These are phyloP conservation scores for Loripinus fragilis DNA, from an alignment of 2,888 invertebrate species.

Conservation along the genomic window DNA sequence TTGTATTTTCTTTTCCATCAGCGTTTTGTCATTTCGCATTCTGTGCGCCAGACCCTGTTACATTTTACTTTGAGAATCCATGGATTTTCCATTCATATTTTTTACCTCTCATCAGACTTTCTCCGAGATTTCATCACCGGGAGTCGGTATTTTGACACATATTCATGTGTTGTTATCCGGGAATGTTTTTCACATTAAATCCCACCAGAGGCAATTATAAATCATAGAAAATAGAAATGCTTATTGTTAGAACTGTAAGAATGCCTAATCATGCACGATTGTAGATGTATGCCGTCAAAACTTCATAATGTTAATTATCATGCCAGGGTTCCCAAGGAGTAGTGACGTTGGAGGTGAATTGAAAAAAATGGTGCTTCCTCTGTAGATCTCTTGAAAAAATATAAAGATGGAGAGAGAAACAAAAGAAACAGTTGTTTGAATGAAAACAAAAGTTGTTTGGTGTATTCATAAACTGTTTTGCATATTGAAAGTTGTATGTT, in stretches of 20 bases:
- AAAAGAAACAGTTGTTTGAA: too few relatives aligned
- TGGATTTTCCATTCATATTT: conserved; percentile 12
- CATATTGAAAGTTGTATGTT: too few relatives aligned
- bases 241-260: conserved; percentile 51
- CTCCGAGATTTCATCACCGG: conserved; percentile 24
- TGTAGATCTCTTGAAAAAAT: not conserved
- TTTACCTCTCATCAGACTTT: conserved; percentile 33
- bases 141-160: conserved; percentile 35
- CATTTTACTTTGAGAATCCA: not conserved
- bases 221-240: conserved; percentile 43
- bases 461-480: too few relatives aligned
- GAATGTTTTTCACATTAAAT: conserved; percentile 46
- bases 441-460: too few relatives aligned
- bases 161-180: conserved; percentile 38
- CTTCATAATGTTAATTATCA: conserved; percentile 13
- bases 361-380: conserved; percentile 3
- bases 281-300: conserved; percentile 13
- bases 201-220: conserved; percentile 56
- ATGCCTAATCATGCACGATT: conserved; percentile 48
- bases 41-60: not conserved
- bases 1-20: not conserved
- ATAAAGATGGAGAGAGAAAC: too few relatives aligned
- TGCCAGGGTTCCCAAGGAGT: conserved; percentile 5
- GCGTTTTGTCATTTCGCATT: not conserved
- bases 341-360: conserved; percentile 4